Conservation (phyloP, 2,888 invertebrate species). For the Hesperia comma region DNA sequence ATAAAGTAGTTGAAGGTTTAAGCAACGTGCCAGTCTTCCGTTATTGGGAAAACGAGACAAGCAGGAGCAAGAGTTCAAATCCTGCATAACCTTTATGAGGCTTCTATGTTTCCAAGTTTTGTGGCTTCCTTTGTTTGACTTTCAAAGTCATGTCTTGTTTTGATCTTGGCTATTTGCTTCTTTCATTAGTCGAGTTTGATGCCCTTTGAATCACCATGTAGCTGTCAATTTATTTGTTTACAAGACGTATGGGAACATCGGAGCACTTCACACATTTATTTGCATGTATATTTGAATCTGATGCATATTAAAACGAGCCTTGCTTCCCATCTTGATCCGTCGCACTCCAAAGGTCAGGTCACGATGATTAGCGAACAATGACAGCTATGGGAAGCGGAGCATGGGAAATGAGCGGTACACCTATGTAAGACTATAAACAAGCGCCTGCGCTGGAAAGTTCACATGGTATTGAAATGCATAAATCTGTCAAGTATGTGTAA, state of each 20-base stretch:
- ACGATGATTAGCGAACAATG: conserved; percentile 66
- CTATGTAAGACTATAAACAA: conserved; percentile 42
- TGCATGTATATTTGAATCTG: conserved; percentile 20
- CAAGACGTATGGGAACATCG: conserved; percentile 6
- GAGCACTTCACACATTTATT: conserved; percentile 16
- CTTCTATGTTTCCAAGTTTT: no score
- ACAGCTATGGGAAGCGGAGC: conserved; percentile 68
- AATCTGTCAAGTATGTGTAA: neutral
- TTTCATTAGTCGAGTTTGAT: no score
- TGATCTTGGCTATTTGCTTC: no score
- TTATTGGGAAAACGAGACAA: no score
- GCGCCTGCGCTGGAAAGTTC: conserved; percentile 45
- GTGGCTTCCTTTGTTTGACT: no score
- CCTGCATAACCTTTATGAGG: no score
- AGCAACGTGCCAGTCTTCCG: no score
- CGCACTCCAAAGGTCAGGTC: conserved; percentile 67
- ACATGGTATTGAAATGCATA: conserved; percentile 48
- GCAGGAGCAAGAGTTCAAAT: no score
- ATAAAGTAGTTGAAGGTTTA: no score
- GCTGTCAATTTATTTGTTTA: neutral
- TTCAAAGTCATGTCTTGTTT: no score
- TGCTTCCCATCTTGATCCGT: conserved; percentile 52
- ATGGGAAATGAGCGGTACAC: conserved; percentile 70
- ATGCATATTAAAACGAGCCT: conserved; percentile 32
- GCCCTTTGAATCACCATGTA: no score